Conservation (phyloP, 2,888 invertebrate species). For the Ctena decussata region DNA sequence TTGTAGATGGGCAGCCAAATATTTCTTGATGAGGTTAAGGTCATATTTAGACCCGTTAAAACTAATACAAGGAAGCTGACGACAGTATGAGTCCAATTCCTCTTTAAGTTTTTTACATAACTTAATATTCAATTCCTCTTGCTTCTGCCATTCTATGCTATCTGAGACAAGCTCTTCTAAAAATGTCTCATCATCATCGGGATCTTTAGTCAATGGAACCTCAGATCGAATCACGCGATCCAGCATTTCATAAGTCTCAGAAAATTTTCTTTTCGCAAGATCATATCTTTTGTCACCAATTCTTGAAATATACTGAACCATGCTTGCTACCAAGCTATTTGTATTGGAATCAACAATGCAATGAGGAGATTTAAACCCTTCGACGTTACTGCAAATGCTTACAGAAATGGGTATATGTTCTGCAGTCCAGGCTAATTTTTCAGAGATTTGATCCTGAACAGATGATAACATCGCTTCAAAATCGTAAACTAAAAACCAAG, state of each 20-base stretch:
- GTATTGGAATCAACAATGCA: not conserved
- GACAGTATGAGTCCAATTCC: not conserved
- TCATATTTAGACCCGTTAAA: conserved; percentile 41
- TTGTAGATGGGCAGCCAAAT: not conserved
- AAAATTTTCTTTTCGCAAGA: not conserved
- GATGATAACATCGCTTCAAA: not conserved
- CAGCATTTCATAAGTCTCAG: not conserved
- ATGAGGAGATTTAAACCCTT: not conserved
- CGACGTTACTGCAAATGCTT: not conserved
- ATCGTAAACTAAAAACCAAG: not conserved
- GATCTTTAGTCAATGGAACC: not conserved
- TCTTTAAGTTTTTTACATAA: not conserved
- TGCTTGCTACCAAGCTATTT: not conserved
- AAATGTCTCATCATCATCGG: not conserved
- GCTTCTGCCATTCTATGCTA: not conserved
- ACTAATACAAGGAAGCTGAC: conserved; percentile 17
- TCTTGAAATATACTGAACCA: not conserved
- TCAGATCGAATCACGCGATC: not conserved
- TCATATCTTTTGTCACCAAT: not conserved
- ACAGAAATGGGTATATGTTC: not conserved
- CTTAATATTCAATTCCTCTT: not conserved
- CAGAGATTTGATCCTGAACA: not conserved
- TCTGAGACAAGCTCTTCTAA: not conserved
- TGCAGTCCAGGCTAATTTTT: not conserved
- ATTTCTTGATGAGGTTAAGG: conserved; percentile 21